Conservation (phyloP, 2,113 vertebrate genomes). For the Nothobranchius furzeri region DNA sequence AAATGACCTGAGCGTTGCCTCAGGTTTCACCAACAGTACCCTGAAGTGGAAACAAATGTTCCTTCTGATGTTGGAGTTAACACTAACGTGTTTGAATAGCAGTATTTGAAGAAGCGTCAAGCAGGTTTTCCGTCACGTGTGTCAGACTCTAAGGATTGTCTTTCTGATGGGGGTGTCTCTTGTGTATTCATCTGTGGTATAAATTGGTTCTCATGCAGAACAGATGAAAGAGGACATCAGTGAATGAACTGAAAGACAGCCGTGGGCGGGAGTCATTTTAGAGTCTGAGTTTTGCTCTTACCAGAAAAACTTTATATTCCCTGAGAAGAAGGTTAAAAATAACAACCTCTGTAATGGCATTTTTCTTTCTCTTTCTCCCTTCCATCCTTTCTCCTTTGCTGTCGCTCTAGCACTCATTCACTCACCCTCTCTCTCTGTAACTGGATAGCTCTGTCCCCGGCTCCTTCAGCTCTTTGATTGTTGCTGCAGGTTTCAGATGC, state of each 20-base stretch:
- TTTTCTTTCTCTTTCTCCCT: slow-evolving; percentile 47
- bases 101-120: slow-evolving; percentile 15
- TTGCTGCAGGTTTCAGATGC: slow-evolving; percentile 79
- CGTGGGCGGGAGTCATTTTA: slow-evolving; percentile 6
- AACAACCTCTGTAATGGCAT: slow-evolving; percentile 39
- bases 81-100: background rate
- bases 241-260: slow-evolving; percentile 8
- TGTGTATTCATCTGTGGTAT: slow-evolving; percentile 22
- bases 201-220: slow-evolving; percentile 29
- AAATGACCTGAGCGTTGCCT: background rate
- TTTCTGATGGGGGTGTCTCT: slow-evolving; percentile 5
- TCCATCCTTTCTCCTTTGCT: slow-evolving; percentile 43
- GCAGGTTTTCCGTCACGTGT: slow-evolving; percentile 9
- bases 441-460: slow-evolving; percentile 72
- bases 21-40: background rate
- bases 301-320: slow-evolving; percentile 9
- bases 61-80: background rate
- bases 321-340: slow-evolving; percentile 25
- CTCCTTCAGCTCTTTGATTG: slow-evolving; percentile 77
- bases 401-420: slow-evolving; percentile 53
- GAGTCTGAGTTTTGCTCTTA: slow-evolving; percentile 14
- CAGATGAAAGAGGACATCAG: slow-evolving; percentile 25
- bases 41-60: background rate
- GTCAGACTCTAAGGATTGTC: slow-evolving; percentile 7
- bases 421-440: slow-evolving; percentile 66